These are phyloP conservation scores for Caerostris darwini DNA, from an alignment of 1,140 invertebrate species.

Conservation along the genomic window DNA sequence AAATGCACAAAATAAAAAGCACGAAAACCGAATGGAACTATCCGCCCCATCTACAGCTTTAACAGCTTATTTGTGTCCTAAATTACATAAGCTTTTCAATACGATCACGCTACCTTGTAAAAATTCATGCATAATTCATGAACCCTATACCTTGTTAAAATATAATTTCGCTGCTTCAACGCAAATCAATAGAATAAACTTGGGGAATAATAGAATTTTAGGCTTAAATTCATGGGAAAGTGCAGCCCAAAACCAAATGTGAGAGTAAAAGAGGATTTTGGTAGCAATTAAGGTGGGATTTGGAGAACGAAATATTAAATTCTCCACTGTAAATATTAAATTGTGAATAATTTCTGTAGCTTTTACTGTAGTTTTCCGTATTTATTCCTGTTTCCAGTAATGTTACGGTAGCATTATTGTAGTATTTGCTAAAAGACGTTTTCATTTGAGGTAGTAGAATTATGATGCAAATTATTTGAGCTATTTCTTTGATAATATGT, in stretches of 20 bases:
- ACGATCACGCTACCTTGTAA: neutral
- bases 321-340: neutral
- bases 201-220: neutral
- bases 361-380: neutral
- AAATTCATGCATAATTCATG: constrained; percentile 2
- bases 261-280: neutral
- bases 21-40: neutral
- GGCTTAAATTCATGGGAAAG: neutral
- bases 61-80: neutral
- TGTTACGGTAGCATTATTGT: neutral
- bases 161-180: neutral
- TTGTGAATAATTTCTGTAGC: neutral
- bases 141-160: neutral
- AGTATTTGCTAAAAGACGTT: neutral
- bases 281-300: neutral
- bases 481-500: no score
- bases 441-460: neutral
- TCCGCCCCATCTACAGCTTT: neutral
- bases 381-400: neutral
- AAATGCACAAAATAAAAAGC: no score
- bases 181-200: neutral
- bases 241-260: neutral
- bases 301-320: neutral
- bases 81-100: neutral
- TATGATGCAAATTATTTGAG: no score